Conservation (phyloP, 2,797 vertebrate genomes). For the Prionace glauca region DNA sequence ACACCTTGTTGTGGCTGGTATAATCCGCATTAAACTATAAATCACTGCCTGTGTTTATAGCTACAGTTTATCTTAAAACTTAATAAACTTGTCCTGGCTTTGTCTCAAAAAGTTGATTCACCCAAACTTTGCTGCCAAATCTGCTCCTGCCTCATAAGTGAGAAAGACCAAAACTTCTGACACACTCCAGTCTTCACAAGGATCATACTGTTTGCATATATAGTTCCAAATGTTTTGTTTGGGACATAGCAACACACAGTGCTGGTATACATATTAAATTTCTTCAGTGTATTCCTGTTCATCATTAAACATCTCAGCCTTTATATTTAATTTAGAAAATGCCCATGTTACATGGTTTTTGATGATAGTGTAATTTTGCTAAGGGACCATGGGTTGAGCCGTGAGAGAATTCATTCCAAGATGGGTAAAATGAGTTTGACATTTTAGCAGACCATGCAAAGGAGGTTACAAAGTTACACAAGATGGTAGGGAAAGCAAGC, state of each 20-base stretch:
- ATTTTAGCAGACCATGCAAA: background rate
- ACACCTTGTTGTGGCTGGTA: too few species aligned
- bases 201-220: background rate
- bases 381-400: background rate
- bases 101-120: too few species aligned
- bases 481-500: background rate
- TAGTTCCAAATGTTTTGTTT: too few species aligned
- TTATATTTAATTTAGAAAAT: background rate
- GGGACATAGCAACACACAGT: background rate
- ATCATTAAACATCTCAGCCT: background rate
- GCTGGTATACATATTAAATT: background rate
- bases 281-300: background rate
- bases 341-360: background rate
- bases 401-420: background rate
- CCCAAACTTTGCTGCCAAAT: too few species aligned
- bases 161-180: too few species aligned
- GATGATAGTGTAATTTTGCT: background rate
- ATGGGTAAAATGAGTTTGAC: background rate
- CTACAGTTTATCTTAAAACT: too few species aligned
- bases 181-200: background rate
- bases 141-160: too few species aligned
- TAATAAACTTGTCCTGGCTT: too few species aligned
- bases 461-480: background rate
- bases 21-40: too few species aligned
- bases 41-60: too few species aligned